Percentiles rank a stretch among this genome's conserved stretches.
phyloP scores from a whole-genome alignment of 2,888 invertebrate species.

The Ferdinandea cuprea region DNA sequence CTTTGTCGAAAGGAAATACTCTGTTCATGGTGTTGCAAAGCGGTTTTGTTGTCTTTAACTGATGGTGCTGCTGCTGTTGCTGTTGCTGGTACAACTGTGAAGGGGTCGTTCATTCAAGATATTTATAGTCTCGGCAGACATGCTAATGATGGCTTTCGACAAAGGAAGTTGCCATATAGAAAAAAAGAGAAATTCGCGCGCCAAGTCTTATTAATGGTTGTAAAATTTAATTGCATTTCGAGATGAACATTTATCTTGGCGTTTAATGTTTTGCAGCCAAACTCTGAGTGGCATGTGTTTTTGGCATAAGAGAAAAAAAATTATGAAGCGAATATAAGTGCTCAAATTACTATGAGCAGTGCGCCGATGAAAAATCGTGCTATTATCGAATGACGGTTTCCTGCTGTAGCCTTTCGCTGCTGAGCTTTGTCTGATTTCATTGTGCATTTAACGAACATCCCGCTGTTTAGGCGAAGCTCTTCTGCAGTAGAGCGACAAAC shows the following conservation, averaged over 20 bases:
- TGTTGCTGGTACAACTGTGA: constrained; percentile 21
- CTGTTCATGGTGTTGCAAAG: constrained; percentile 41
- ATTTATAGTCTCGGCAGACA: constrained; percentile 64
- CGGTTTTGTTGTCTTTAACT: constrained; percentile 27
- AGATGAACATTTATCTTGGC: constrained; percentile 5
- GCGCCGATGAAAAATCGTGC: no score
- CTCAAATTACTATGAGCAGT: no score
- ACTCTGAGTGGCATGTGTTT: no score
- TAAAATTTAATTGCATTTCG: constrained; percentile 34
- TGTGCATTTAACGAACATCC: no score
- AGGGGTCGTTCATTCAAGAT: constrained; percentile 64
- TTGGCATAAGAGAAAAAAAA: no score
- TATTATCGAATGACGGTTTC: no score
- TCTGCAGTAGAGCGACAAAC: no score
- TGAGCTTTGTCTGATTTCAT: no score
- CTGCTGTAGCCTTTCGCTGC: no score
- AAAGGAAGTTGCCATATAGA: constrained; percentile 25
- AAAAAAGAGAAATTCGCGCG: constrained; percentile 33
- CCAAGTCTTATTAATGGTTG: constrained; percentile 45
- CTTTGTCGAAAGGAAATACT: constrained; percentile 69
- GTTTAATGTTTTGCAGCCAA: no score
- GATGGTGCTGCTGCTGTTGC: not conserved
- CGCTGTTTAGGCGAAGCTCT: no score
- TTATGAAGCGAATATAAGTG: no score
- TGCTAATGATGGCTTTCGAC: constrained; percentile 70